Base-by-base conservation (phyloP, 2,797 vertebrate species). In the Bovichtus variegatus region DNA sequence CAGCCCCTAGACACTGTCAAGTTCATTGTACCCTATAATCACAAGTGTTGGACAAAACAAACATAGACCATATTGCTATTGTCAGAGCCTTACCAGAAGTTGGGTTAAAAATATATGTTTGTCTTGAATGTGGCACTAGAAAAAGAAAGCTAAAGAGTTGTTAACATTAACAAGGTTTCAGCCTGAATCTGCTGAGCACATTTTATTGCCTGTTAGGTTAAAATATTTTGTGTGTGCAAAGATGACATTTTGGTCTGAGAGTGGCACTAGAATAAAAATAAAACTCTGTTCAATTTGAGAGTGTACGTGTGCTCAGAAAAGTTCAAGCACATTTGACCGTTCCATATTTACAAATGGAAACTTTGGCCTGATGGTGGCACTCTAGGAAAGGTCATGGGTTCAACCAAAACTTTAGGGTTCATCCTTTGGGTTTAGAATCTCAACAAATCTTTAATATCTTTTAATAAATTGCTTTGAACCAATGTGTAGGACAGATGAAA, bases 21-120 rank as follows among this genome's bases (percentile, higher is more conserved):
- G 21, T 53, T n/a, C 10, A 68, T 36, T 25, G 0, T 27, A 59
- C 16, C 7, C 54, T 51, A 19, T 69, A 31, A 55, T 54, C 27
- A 63, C 25, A 51, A 44, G 10, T 60, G 6, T 44, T 51, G 9
- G 36, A 57, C 43, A 76, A 68, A 53, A 67, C 9, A 50, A 80
- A 40, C 27, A 36, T n/a, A 34, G 27, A 43, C 6, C 25, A 27
- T 51, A 36, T 44, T 72, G 5, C n/a, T 73, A 3, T 57, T 46
- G 25, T 41, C 62, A 10, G 15, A 46, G n/a, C 21, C 21, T 44
- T 25, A 51, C 34, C 6, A 5, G 16, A 59, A 13, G 27, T 23
- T 23, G 9, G 23, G 19, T 64, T 55, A 1, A 47, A 58, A 43
- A 34, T 1, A 50, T 41, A 50, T 34, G 11, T 18, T 63, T 77